Conservation (phyloP, 2,113 vertebrate genomes). For the Cyprinodon tularosa region DNA sequence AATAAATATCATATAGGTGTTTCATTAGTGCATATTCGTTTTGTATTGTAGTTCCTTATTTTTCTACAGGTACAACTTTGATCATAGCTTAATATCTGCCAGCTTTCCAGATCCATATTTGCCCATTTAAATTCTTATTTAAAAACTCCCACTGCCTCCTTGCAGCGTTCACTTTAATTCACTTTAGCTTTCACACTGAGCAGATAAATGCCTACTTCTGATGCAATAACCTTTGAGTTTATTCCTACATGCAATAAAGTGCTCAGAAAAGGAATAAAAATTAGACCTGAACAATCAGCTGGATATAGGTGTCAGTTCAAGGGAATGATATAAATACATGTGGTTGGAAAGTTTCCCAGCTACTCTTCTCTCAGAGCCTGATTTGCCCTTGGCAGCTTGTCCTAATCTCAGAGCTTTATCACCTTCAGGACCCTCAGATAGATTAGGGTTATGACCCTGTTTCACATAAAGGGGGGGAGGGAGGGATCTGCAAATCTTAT, state of each 20-base stretch:
- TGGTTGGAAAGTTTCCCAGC: slow-evolving; percentile 12
- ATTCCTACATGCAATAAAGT: background rate
- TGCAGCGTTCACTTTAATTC: background rate
- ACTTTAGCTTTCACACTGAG: background rate
- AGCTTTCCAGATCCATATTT: background rate
- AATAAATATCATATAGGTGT: background rate
- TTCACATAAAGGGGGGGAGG: slow-evolving; percentile 62
- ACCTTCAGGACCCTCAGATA: slow-evolving; percentile 71
- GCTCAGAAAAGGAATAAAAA: background rate
- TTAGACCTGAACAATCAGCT: background rate
- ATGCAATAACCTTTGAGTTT: background rate
- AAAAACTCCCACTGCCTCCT: too few relatives aligned
- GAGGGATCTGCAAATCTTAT: slow-evolving; percentile 70
- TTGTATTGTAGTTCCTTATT: background rate
- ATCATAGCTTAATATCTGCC: background rate
- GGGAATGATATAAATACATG: background rate
- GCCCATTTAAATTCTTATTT: background rate
- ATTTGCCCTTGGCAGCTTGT: slow-evolving; percentile 64
- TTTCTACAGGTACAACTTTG: too few relatives aligned
- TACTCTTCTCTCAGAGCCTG: slow-evolving; percentile 28
- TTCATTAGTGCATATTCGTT: background rate
- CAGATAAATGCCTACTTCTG: background rate
- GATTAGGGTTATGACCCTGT: slow-evolving; percentile 75
- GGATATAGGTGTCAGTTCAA: background rate
- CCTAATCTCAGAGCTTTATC: slow-evolving; percentile 67